Percentiles rank a stretch among this genome's conserved stretches.
Evolutionary conservation across 1,140 invertebrate genomes (phyloP).

Genomic region (Microplitis demolitor): DNA sequence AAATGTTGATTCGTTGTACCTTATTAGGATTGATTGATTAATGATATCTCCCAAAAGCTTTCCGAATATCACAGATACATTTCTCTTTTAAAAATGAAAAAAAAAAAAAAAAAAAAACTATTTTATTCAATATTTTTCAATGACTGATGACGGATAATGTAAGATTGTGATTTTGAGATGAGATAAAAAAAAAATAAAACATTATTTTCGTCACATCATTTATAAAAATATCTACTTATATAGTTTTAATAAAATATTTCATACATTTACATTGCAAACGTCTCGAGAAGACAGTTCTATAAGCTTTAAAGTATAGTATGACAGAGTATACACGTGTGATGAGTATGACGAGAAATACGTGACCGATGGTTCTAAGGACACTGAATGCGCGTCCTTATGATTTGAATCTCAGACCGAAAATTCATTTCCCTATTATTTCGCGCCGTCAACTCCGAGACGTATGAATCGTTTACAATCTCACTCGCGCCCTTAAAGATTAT

Average conservation of each 20-base stretch:
- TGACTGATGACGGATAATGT: constrained; percentile 15
- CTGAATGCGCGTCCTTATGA: constrained; percentile 30
- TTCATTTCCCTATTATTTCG: constrained; percentile 64
- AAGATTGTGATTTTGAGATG: background rate
- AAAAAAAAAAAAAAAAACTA: background rate
- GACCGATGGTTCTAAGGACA: constrained; percentile 24
- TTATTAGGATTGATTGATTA: no score
- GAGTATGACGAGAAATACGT: constrained; percentile 17
- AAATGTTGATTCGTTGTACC: no score
- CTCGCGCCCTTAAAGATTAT: constrained; percentile 22
- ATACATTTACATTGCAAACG: background rate
- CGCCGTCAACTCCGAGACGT: constrained; percentile 56
- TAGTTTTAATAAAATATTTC: no score
- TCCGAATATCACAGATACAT: no score
- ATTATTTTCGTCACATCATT: background rate
- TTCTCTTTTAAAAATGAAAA: background rate
- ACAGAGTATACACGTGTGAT: constrained; percentile 11
- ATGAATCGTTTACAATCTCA: constrained; percentile 60
- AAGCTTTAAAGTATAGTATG: background rate
- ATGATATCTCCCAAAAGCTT: no score
- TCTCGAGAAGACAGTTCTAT: constrained; percentile 9
- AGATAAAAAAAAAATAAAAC: background rate
- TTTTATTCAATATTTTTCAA: constrained; percentile 27
- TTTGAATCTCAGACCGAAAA: constrained; percentile 54
- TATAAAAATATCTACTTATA: background rate